Evolutionary conservation across 2,113 vertebrate species (phyloP).

Genomic region (Stegastes partitus): DNA sequence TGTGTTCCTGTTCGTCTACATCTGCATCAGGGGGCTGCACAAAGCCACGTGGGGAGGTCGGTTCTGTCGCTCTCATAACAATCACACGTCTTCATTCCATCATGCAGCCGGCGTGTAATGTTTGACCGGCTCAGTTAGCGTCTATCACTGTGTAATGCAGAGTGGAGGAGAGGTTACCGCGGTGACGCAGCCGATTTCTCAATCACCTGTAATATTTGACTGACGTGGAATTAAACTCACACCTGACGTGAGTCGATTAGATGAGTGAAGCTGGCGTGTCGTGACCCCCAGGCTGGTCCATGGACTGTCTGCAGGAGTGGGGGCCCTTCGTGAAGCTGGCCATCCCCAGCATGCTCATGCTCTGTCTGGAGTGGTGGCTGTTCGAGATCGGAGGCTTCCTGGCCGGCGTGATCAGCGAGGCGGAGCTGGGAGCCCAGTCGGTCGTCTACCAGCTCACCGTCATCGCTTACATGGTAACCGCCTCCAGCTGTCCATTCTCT

Average conservation of each 20-base stretch:
- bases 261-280: no score
- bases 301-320: slow-evolving; percentile 91
- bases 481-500: neutral
- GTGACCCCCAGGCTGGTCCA: slow-evolving; percentile 87
- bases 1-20: slow-evolving; percentile 83
- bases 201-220: neutral
- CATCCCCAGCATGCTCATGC: slow-evolving; percentile 93
- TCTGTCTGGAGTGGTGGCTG: slow-evolving; percentile 94
- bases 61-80: neutral
- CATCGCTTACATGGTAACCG: slow-evolving; percentile 89
- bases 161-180: neutral
- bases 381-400: slow-evolving; percentile 91
- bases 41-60: slow-evolving; percentile 89
- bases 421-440: slow-evolving; percentile 90
- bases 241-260: no score
- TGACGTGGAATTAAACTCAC: neutral
- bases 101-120: slow-evolving; percentile 25
- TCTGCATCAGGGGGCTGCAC: slow-evolving; percentile 87
- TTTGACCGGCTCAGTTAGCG: slow-evolving; percentile 30
- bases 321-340: slow-evolving; percentile 87
- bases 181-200: neutral
- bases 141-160: slow-evolving; percentile 26
- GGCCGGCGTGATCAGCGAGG: slow-evolving; percentile 88
- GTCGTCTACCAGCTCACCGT: slow-evolving; percentile 85
- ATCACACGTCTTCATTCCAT: no score